Percentiles rank a stretch among this genome's conserved stretches.
Conservation (phyloP, 2,888 invertebrate species). For the Norana najaformis region DNA sequence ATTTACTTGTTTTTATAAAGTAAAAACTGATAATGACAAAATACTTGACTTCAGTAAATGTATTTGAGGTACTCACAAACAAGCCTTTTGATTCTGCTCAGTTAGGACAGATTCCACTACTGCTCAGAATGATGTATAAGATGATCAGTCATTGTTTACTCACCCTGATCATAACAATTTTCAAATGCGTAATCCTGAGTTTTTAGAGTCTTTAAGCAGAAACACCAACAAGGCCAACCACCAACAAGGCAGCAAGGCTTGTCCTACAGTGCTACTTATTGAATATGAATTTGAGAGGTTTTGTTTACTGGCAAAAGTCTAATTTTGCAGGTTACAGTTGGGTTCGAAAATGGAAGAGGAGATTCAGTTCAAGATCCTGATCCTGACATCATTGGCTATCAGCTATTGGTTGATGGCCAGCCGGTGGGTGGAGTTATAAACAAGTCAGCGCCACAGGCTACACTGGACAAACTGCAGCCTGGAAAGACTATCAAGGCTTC, state of each 20-base stretch:
- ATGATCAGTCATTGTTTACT: background rate
- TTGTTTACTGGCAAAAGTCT: background rate
- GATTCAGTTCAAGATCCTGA: slow-evolving; percentile 51
- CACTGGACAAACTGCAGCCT: slow-evolving; percentile 59
- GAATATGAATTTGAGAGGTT: background rate
- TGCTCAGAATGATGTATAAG: background rate
- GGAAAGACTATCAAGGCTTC: slow-evolving; percentile 53
- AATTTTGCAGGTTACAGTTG: slow-evolving; percentile 52
- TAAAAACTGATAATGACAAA: too few species aligned
- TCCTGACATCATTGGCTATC: slow-evolving; percentile 56
- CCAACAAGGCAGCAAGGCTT: background rate
- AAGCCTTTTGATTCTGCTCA: background rate
- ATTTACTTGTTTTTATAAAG: too few species aligned
- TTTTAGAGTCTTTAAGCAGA: too few species aligned
- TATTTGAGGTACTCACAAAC: too few species aligned
- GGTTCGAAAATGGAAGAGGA: slow-evolving; percentile 54
- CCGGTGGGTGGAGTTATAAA: slow-evolving; percentile 53
- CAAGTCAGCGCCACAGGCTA: slow-evolving; percentile 52
- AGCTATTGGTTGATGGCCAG: slow-evolving; percentile 58
- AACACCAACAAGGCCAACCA: too few species aligned
- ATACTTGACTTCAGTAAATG: too few species aligned
- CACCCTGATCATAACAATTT: background rate
- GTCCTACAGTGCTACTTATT: background rate
- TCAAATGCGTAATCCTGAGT: background rate
- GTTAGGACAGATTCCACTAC: background rate